These are phyloP conservation scores for Chymomyza procnemis DNA, from an alignment of 2,888 invertebrate genomes.

Conservation along the genomic window DNA sequence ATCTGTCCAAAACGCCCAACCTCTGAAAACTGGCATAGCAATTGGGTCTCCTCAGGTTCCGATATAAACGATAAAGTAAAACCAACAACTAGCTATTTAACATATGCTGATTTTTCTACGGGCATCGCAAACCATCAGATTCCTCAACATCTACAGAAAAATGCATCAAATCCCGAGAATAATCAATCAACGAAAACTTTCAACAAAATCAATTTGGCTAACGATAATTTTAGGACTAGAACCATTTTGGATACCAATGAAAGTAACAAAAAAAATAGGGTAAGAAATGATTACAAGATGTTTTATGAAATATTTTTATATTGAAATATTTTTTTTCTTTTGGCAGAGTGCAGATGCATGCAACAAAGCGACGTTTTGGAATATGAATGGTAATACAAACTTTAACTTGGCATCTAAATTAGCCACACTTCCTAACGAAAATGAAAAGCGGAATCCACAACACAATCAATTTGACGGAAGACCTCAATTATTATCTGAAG, in stretches of 20 bases:
- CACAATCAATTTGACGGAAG: constrained; percentile 41
- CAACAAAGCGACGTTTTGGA: constrained; percentile 46
- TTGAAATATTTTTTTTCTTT: no score
- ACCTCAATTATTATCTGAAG: constrained; percentile 55
- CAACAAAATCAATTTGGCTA: constrained; percentile 19
- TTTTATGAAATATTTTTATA: no score
- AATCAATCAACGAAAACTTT: constrained; percentile 27
- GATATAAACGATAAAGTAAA: neutral
- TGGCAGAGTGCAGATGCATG: constrained; percentile 35
- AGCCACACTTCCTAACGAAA: constrained; percentile 17
- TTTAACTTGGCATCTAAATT: neutral
- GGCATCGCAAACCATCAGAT: neutral
- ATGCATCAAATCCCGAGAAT: neutral
- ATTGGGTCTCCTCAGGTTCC: constrained; percentile 44
- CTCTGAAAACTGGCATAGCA: constrained; percentile 44
- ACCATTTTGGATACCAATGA: constrained; percentile 34
- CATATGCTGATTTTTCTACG: constrained; percentile 45
- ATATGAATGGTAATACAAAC: constrained; percentile 40
- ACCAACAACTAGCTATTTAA: constrained; percentile 31
- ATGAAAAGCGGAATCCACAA: constrained; percentile 52
- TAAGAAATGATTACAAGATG: no score
- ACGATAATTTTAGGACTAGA: constrained; percentile 14
- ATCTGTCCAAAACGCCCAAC: constrained; percentile 80
- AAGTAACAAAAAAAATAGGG: constrained; percentile 55
- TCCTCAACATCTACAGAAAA: neutral